Base-by-base conservation (phyloP, 53 echinoderm and acorn worm species). In the Luidia sarsii region DNA sequence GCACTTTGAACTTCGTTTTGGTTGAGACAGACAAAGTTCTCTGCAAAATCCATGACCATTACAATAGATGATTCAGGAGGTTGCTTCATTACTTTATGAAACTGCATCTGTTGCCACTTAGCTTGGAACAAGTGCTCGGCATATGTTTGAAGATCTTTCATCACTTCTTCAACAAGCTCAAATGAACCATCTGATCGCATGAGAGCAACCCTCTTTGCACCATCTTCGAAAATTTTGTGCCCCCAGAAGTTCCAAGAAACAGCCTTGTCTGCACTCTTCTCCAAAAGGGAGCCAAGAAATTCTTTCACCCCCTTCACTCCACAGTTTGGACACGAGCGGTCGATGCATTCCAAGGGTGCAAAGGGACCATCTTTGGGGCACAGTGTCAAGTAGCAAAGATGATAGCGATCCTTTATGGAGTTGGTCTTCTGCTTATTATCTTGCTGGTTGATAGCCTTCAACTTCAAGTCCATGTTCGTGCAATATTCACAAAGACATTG, bases 401-500 rank as follows among this genome's bases (percentile, higher is more conserved):
- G n/a, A n/a, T n/a, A n/a, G 7, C 46, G 14, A 14, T 45, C 14
- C 7, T 45, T 9, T 7, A 7, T 45, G 7, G 46, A 14, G 7
- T n/a, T n/a, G n/a, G n/a, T n/a, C 46, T 29, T 70, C 73, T 19
- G 51, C 45, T 16, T 67, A 27, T 30, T 29, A 30, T 66, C 35
- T 83, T 71, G 50, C 83, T 82, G 48, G 87, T 65, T 79, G 11
- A 86, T 25, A 10, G 79, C 56, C 48, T 77, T 53, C 35, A 86
- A 16, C 60, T 80, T 70, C 13, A 86, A 60, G 1, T 38, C 33
- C 50, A 80, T 57, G 15, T 71, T 72, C 16, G 53, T 57, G 39
- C 80, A 86, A 31, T 86, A 69, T 15, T 86, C 80, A 32, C 87
- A 86, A 4, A 86, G 19, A 39, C 87, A 86, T 30, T 41, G 52